phyloP scores from a whole-genome alignment of 2,888 invertebrate genomes.

The Galeruca laticollis region DNA sequence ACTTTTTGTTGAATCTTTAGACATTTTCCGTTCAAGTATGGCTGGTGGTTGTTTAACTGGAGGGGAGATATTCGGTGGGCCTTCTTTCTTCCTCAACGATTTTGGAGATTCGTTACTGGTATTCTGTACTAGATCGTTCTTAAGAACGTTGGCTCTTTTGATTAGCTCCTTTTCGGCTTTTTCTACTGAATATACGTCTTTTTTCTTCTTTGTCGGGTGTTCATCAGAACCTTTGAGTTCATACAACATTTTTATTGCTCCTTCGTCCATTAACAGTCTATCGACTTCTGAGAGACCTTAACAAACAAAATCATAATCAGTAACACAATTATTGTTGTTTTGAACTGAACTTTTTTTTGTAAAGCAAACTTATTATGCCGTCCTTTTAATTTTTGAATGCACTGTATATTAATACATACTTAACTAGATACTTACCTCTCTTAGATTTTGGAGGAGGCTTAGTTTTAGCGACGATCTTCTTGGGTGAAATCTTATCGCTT shows the following conservation, averaged over 20 bases:
- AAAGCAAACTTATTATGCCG: too few relatives aligned
- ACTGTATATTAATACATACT: slow-evolving; percentile 11
- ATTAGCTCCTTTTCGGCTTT: slow-evolving; percentile 60
- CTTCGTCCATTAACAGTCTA: slow-evolving; percentile 84
- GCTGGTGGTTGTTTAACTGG: slow-evolving; percentile 33
- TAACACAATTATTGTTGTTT: too few relatives aligned
- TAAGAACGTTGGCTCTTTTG: slow-evolving; percentile 62
- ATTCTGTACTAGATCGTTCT: slow-evolving; percentile 61
- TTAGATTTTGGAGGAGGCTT: slow-evolving; percentile 45
- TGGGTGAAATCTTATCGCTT: slow-evolving; percentile 43
- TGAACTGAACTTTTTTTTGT: too few relatives aligned
- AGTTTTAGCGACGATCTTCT: slow-evolving; percentile 41
- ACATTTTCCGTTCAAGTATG: slow-evolving; percentile 60
- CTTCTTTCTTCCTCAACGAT: slow-evolving; percentile 67
- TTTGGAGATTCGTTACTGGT: slow-evolving; percentile 63
- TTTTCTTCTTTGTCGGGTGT: slow-evolving; percentile 52
- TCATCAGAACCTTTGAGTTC: slow-evolving; percentile 75
- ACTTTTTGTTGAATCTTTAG: slow-evolving; percentile 63
- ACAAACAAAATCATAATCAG: slow-evolving; percentile 48
- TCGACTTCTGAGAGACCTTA: slow-evolving; percentile 76
- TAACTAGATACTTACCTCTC: slow-evolving; percentile 41
- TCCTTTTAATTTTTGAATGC: too few relatives aligned
- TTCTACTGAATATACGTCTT: slow-evolving; percentile 58
- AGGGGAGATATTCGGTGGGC: slow-evolving; percentile 19
- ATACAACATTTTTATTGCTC: slow-evolving; percentile 87